A percentile compares a stretch with the other conserved stretches of the same genome.
Evolutionary conservation across 2,113 vertebrate species (phyloP).

Genomic region (Clarias magur): DNA sequence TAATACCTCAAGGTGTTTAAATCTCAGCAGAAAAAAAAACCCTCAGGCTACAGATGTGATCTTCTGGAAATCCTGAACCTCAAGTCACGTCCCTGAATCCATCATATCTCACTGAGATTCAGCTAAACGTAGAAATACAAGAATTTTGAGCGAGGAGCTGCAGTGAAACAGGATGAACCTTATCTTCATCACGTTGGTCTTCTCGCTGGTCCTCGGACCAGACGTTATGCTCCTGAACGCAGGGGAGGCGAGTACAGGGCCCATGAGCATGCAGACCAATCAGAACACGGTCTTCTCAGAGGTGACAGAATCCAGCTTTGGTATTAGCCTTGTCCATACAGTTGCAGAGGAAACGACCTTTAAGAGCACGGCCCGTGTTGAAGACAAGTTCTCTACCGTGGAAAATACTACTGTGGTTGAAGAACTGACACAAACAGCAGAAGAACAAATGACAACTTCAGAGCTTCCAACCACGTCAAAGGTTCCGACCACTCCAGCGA

Average conservation of each 20-base stretch:
- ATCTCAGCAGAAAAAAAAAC: not conserved
- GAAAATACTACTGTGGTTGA: not conserved
- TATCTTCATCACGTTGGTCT: not conserved
- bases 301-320: not conserved
- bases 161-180: constrained; percentile 11
- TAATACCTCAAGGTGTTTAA: not conserved
- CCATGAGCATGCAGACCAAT: too few relatives aligned
- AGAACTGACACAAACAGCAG: not conserved
- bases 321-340: not conserved
- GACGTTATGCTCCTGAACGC: constrained; percentile 11
- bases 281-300: not conserved
- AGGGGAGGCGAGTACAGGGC: not conserved
- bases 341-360: not conserved
- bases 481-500: not conserved
- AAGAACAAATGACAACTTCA: not conserved
- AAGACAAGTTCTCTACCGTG: too few relatives aligned
- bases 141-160: not conserved
- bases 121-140: not conserved
- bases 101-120: not conserved
- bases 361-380: not conserved
- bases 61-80: not conserved
- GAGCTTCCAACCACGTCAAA: not conserved
- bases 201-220: constrained; percentile 35
- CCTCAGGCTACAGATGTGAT: not conserved
- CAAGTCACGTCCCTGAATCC: not conserved